Base-by-base conservation (phyloP, 2,888 invertebrate genomes). In the Drosophila setosimentum region DNA sequence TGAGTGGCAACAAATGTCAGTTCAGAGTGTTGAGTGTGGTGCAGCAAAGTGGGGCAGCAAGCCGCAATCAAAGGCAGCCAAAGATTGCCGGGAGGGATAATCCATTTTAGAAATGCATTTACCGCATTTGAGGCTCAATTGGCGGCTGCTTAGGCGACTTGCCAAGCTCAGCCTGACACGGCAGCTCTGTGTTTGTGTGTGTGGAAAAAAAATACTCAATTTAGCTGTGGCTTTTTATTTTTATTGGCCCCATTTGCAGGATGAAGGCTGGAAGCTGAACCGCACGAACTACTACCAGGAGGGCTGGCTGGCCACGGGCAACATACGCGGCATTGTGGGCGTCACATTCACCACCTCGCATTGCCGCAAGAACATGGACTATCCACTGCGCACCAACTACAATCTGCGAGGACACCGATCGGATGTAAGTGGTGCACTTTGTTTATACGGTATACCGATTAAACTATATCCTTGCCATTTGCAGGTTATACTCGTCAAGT, bases 281-380 rank as follows among this genome's bases (percentile, higher is more conserved):
- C 95, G 98, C 87, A 97, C 97, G 91, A 98, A 98, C 94, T 99
- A 98, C 93, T 98, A 98, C 93, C 98, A 98, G 94, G 99, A 99
- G 93, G 99, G 99, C 57, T 99, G 99, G 99, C 94, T 99, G 91
- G 98, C 99, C 74, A 98, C 98, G 53, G 99, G 98, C 84, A 99
- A 99, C 93, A 96, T 97, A 71, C 95, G 98, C 87, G 98, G 99
- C 49, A 96, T 99, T 84, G 98, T 99, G 66, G 99, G 99, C 66
- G 98, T 98, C 61, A 99, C 99, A 68, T 99, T 98, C 94, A 99
- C 99, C 65, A 97, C 98, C 55, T 98, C 98, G 76, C 98, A 98
- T 93, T 97, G 97, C 94, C 96, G 96, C 87, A 96, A 97, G 87
- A 96, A 96, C 85, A 95, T 97, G 89, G 97, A 97, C 92, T 95